Conservation (phyloP, 2,113 vertebrate species). For the Synchiropus splendidus region DNA sequence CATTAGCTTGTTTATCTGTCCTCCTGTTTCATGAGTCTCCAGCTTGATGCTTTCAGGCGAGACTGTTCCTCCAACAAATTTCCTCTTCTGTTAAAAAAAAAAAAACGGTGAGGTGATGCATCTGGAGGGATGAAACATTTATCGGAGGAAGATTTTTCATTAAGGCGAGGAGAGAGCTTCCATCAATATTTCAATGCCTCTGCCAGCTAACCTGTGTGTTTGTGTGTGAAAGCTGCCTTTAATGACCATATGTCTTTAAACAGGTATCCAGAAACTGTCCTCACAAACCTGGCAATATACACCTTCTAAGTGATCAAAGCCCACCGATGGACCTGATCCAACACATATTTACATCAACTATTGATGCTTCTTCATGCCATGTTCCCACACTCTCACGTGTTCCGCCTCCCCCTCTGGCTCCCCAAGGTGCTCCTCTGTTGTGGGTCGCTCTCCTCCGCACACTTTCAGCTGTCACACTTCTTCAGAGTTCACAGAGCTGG, state of each 20-base stretch:
- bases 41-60: slow-evolving; percentile 3
- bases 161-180: slow-evolving; percentile 61
- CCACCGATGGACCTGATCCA: too few relatives aligned
- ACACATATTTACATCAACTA: too few relatives aligned
- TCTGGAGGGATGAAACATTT: slow-evolving; percentile 76
- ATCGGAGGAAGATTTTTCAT: slow-evolving; percentile 70
- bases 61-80: slow-evolving; percentile 38
- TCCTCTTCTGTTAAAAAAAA: slow-evolving; percentile 50
- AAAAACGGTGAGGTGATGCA: slow-evolving; percentile 53
- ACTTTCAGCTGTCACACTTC: slow-evolving; percentile 81
- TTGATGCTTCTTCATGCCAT: slow-evolving; percentile 5
- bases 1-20: too few relatives aligned
- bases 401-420: not conserved
- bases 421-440: slow-evolving; percentile 12
- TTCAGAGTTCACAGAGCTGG: slow-evolving; percentile 76
- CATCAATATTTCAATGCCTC: slow-evolving; percentile 79
- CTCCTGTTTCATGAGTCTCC: too few relatives aligned
- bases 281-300: too few relatives aligned
- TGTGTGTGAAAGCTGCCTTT: slow-evolving; percentile 2
- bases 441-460: slow-evolving; percentile 58
- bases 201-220: slow-evolving; percentile 15
- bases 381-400: slow-evolving; percentile 13
- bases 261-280: not conserved
- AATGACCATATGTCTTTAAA: slow-evolving; percentile 10
- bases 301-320: too few relatives aligned